Evolutionary conservation across 2,113 vertebrate species (phyloP), one percentile per base, ranked within the genome.

Genomic region (Aspidoscelis tigris): DNA sequence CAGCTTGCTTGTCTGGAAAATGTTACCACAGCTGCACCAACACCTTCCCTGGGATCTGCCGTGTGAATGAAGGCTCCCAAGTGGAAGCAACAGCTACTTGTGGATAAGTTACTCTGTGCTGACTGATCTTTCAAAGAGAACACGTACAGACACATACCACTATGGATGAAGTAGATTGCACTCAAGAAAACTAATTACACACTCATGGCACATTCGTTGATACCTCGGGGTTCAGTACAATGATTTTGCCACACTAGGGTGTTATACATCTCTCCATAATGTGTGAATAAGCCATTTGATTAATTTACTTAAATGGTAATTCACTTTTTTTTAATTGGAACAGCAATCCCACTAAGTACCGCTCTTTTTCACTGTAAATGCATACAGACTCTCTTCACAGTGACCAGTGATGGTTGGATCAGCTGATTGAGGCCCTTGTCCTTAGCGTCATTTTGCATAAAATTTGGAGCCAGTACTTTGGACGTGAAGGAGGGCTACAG

Each of bases 21-120:
- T 84, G 55, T 79, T 84, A 73, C 64, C 76, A 73, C 76, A 84
- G 83, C 76, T 84, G 76, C 43, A 61, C 70, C 26, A 26, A 84
- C n/a, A 43, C 76, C 47, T 10, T 84, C 66, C 58, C 75, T 33
- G 26, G 76, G 71, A 55, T 44, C 66, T 73, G 41, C n/a, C 9
- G 39, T 72, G 44, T 50, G 69, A 84, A 47, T 73, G 83, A 84
- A 78, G 53, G 83, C 50, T 84, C 83, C 66, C 75, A 71, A 26
- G 69, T 79, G 76, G 68, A 79, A 73, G 76, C 18, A 72, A 61
- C 43, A 78, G 78, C 69, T 69, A 78, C 69, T 79, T 33, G 64
- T 64, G 39, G 69, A 65, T 65, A 47, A 39, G 65, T 72, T 84
- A 84, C 55, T 71, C 55, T 84, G 47, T 64, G 58, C 55, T 73